Evolutionary conservation across 2,888 invertebrate species (phyloP).

Genomic region (Spilosoma lubricipeda): DNA sequence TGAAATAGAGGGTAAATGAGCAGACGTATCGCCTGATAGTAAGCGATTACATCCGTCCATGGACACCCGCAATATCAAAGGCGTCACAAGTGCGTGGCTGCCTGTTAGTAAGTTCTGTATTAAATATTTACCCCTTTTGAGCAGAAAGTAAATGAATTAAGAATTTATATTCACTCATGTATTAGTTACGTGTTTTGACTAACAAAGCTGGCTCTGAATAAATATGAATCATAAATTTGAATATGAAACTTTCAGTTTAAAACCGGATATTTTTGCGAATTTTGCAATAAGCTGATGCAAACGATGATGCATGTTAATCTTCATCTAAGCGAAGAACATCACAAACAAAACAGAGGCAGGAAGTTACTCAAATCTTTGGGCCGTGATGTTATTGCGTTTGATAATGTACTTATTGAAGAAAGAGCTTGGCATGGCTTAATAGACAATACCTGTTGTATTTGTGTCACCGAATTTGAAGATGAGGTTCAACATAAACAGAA

Average conservation of each 20-base stretch:
- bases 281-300: conserved; percentile 62
- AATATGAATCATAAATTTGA: too few species aligned
- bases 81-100: too few species aligned
- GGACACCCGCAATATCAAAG: too few species aligned
- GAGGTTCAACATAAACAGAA: conserved; percentile 57
- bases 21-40: too few species aligned
- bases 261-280: conserved; percentile 69
- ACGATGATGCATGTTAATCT: conserved; percentile 61
- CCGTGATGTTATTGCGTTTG: conserved; percentile 54
- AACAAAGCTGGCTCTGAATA: background rate
- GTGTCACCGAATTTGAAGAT: conserved; percentile 65
- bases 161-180: background rate
- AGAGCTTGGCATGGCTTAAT: conserved; percentile 68
- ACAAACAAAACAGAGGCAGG: conserved; percentile 54
- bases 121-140: too few species aligned
- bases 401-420: conserved; percentile 58
- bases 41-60: too few species aligned
- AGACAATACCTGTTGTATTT: conserved; percentile 64
- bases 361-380: conserved; percentile 49
- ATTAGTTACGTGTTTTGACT: background rate
- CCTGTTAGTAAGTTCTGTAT: too few species aligned
- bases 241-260: conserved; percentile 61
- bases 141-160: background rate
- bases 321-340: conserved; percentile 60
- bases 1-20: too few species aligned